Evolutionary conservation across 2,797 vertebrate species (phyloP), one percentile per base, ranked within the genome.

Genomic region (Oreochromis mossambicus): DNA sequence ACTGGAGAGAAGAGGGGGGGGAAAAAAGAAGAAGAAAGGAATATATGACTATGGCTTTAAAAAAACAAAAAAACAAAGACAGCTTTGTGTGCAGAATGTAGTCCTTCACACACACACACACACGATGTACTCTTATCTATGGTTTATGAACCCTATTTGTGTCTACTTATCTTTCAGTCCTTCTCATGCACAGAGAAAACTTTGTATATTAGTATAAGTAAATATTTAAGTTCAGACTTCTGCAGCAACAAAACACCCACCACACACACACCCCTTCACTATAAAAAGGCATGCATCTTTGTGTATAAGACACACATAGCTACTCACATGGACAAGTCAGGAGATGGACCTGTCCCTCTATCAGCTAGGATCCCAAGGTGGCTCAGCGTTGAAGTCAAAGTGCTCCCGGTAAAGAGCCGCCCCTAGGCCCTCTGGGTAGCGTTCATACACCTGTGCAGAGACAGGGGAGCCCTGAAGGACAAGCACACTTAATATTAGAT

Each of bases 351-450:
- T 97, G 98, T 98, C 97, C 99, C 98, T 95, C 98, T 99, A 99
- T 99, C 99, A 99, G 98, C 99, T 99, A 98, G 98, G 99, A 97
- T 99, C 98, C 99, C 99, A 99, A 98, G 99, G 98, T 91, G 99
- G 99, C 99, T 99, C 98, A 91, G 99, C 98, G 98, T 99, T 99
- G 97, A 99, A 99, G 97, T 99, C 98, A 92, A 99, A 99, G 97
- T 98, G 98, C 95, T 99, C 98, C 96, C 98, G 97, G 98, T 99
- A 99, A 96, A 99, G 98, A 96, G 98, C 98, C 96, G 98, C 98
- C 98, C 98, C 98, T 99, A 99, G 97, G 95, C 97, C 99, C 96
- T 97, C 98, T 97, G 98, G 98, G 92, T 97, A 97, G 96, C 97
- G 97, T 96, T 98, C 98, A 98, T 98, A 99, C 96, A 98, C 98